Conservation (phyloP, 2,888 invertebrate species). For the Trisateles emortualis region DNA sequence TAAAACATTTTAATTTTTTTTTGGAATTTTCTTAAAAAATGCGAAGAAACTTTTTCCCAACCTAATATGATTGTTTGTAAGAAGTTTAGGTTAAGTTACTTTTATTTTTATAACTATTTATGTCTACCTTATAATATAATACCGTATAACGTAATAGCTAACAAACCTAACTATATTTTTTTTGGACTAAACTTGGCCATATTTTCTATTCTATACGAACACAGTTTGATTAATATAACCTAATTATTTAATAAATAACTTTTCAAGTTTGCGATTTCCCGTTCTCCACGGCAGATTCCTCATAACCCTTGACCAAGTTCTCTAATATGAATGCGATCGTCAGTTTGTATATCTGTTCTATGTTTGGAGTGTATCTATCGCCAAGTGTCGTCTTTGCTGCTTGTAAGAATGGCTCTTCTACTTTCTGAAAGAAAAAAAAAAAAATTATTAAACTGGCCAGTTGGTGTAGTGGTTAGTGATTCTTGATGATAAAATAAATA, state of each 20-base stretch:
- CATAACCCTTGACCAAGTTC: slow-evolving; percentile 93
- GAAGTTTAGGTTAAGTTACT: too few species aligned
- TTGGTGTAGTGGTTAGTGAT: too few species aligned
- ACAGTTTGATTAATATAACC: not conserved
- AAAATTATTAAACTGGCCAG: too few species aligned
- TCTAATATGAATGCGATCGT: slow-evolving; percentile 96
- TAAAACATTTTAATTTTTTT: too few species aligned
- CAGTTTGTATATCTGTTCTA: slow-evolving; percentile 95
- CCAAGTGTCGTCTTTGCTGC: slow-evolving; percentile 95
- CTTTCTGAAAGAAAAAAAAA: slow-evolving; percentile 91
- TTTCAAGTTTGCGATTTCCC: slow-evolving; percentile 54
- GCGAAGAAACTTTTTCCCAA: too few species aligned
- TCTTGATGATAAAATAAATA: too few species aligned
- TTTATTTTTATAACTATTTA: too few species aligned
- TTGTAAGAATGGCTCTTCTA: slow-evolving; percentile 95
- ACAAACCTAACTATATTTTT: too few species aligned
- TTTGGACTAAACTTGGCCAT: not conserved
- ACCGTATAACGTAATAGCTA: too few species aligned
- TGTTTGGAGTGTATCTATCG: slow-evolving; percentile 95
- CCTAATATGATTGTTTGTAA: too few species aligned
- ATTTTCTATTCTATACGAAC: not conserved
- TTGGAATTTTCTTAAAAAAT: too few species aligned
- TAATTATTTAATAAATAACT: not conserved
- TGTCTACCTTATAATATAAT: too few species aligned
- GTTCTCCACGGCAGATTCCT: slow-evolving; percentile 69